Evolutionary conservation across 2,113 vertebrate species (phyloP).

Genomic region (Muntiacus reevesi): DNA sequence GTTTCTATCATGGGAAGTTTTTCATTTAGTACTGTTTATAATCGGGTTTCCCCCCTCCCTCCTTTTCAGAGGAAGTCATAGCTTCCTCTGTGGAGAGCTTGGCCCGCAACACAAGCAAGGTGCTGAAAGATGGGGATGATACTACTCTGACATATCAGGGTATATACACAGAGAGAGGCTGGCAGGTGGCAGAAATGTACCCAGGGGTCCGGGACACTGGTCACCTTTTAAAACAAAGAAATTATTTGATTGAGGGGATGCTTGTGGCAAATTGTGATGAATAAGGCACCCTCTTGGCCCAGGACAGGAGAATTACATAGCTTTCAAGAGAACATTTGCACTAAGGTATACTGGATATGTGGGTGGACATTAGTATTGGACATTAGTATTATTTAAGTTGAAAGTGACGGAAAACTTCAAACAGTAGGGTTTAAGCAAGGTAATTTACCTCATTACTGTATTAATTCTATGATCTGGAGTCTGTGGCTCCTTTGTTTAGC

Average conservation of each 20-base stretch:
- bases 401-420: neutral
- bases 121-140: neutral
- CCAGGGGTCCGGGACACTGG: neutral
- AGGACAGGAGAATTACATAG: neutral
- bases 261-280: neutral
- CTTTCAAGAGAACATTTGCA: neutral
- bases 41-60: neutral
- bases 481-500: neutral
- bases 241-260: neutral
- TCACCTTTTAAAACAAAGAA: neutral
- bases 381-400: neutral
- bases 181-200: neutral
- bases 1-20: neutral
- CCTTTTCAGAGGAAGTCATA: too few species aligned
- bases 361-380: neutral
- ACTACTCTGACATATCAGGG: neutral
- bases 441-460: neutral
- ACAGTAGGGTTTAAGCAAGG: neutral
- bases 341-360: neutral
- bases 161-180: accelerated
- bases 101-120: neutral
- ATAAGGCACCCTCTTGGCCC: neutral
- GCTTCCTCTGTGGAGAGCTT: neutral
- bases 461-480: neutral
- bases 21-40: neutral